Conservation (phyloP, 1,140 invertebrate species). For the Apis cerana region DNA sequence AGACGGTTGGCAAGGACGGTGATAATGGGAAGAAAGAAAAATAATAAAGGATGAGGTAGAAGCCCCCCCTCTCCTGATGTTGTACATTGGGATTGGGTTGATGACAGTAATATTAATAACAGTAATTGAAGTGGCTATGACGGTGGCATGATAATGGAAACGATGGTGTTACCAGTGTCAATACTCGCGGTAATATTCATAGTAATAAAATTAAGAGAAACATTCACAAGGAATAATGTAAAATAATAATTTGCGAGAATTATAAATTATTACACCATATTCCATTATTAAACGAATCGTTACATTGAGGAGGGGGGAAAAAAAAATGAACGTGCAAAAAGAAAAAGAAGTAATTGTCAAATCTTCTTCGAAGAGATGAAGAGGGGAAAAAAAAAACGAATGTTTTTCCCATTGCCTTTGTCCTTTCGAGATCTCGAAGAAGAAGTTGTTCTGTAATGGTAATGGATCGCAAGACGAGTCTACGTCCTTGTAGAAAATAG, state of each 20-base stretch:
- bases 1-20: not conserved
- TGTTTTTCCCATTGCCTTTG: not conserved
- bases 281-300: too few relatives aligned
- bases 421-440: not conserved
- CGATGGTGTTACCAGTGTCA: not conserved
- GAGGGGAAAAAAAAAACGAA: not conserved
- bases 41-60: not conserved
- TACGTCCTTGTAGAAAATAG: conserved; percentile 19
- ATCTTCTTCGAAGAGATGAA: not conserved
- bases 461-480: not conserved
- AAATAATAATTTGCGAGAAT: not conserved
- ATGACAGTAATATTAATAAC: conserved; percentile 32
- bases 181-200: not conserved
- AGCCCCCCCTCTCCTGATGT: too few relatives aligned
- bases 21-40: not conserved
- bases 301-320: too few relatives aligned
- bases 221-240: not conserved
- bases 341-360: not conserved
- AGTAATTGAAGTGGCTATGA: not conserved
- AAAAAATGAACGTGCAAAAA: too few relatives aligned
- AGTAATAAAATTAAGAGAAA: not conserved
- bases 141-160: not conserved
- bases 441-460: not conserved
- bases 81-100: conserved; percentile 1
- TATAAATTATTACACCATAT: too few relatives aligned